Evolutionary conservation across 64 coral and sea anemone species (phyloP).

Genomic region (Platygyra sinensis): DNA sequence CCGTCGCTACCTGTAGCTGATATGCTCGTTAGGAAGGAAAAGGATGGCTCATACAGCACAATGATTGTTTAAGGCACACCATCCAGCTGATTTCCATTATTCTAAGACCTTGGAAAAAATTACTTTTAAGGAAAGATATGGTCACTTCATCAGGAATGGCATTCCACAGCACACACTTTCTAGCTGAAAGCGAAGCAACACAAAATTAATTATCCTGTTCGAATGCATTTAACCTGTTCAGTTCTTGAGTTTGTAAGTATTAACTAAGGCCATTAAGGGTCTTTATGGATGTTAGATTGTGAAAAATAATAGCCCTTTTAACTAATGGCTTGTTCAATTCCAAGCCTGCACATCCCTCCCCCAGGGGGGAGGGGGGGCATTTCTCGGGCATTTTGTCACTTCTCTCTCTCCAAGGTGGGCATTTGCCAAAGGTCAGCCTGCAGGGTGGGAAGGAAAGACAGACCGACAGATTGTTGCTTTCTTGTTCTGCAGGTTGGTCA

Average conservation of each 20-base stretch:
- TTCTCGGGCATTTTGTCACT: too few relatives aligned
- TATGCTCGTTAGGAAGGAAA: slow-evolving; percentile 34
- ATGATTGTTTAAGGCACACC: neutral
- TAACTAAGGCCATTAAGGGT: neutral
- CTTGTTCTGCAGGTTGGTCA: too few relatives aligned
- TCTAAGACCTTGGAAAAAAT: slow-evolving; percentile 30
- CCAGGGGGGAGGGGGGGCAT: too few relatives aligned
- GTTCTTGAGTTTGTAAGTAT: neutral
- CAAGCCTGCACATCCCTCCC: too few relatives aligned
- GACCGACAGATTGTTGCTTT: too few relatives aligned
- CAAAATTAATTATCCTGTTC: neutral
- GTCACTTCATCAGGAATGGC: slow-evolving; percentile 39
- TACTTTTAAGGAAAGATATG: slow-evolving; percentile 36
- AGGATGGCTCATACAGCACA: slow-evolving; percentile 42
- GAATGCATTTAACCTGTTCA: neutral
- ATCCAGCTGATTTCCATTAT: neutral
- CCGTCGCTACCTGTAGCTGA: neutral
- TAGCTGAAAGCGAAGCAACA: slow-evolving; percentile 24
- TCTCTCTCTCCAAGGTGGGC: too few relatives aligned
- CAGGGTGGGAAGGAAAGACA: too few relatives aligned
- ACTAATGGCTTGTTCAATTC: too few relatives aligned
- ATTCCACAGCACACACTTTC: slow-evolving; percentile 28
- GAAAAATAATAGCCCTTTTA: too few relatives aligned
- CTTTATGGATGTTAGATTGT: too few relatives aligned
- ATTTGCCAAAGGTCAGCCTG: too few relatives aligned